Base-by-base conservation (phyloP, 2,113 vertebrate genomes). In the Todiramphus saurophagus region DNA sequence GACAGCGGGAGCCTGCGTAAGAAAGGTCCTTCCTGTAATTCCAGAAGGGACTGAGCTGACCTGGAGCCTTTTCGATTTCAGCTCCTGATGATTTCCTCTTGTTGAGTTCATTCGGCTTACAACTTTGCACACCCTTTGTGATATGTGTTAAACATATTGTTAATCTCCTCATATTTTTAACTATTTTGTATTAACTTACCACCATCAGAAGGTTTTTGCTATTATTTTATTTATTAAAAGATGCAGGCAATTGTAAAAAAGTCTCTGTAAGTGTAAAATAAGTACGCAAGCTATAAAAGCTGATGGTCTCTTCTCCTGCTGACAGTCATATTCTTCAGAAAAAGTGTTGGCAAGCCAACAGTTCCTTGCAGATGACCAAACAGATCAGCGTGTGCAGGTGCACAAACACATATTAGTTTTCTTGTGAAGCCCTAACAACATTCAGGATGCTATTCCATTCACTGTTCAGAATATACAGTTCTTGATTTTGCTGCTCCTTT, bases 1-100 rank as follows among this genome's bases (percentile, higher is more conserved):
- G 35, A 39, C 33, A 43, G 75, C 17, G 13, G 31, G 28, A 68
- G 6, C 59, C 58, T 79, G 4, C 0, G 0, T 43, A 43, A 66
- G 35, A 35, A 73, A 35, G 53, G 67, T 37, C 43, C 33, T 79
- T 88, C 51, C 37, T 23, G 3, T 48, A 58, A 23, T 78, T 68
- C 44, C 31, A 58, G 60, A 48, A 60, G 43, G 44, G 11, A 35
- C 33, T 62, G 73, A 66, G 43, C 39, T 78, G 64, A 66, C 33
- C 31, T 50, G 63, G 31, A 59, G 31, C 55, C 23, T 60, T 56
- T 76, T 68, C 2, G 15, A 33, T 73, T 80, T 55, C 31, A 64
- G 2, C 46, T 37, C 16, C 18, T 25, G 10, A n/a, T 50, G 14
- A 19, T 82, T 67, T 93, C 46, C 10, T 77, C 19, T 33, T 51